Base-by-base conservation (phyloP, 2,113 vertebrate species). In the Sula dactylatra region DNA sequence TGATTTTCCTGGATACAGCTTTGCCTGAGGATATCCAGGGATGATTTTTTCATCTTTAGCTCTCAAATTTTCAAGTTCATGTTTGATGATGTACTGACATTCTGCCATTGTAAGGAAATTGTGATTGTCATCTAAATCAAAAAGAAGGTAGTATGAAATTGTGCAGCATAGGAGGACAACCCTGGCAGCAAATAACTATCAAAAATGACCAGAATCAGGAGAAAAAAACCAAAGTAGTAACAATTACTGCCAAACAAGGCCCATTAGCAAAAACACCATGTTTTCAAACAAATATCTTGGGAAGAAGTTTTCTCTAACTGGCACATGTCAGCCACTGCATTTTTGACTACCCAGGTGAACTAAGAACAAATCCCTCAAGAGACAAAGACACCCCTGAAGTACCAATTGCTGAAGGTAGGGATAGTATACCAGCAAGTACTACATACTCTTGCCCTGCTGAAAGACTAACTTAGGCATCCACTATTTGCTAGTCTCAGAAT, bases 1-100 rank as follows among this genome's bases (percentile, higher is more conserved):
- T 36, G 99, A 99, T 96, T 99, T 99, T 95, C 99, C 99, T 21
- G 99, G 99, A 89, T 99, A 99, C 10, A 99, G 97, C 82, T 99
- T 99, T 80, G 98, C 98, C 88, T 99, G 98, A 27, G 98, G 97
- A 94, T 99, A 99, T 67, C 99, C 99, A 38, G 99, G 99, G 55
- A 99, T 98, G 86, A 98, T 98, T 76, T 97, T 98, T 97, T 99
- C 99, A 67, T 98, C 98, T 98, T 97, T 98, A 86, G 99, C 99
- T 97, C 99, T 98, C 88, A 99, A 97, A 44, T 99, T 99, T 96
- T 99, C 99, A 65, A 99, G 98, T 96, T 99, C 99, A n/a, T 99
- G 99, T 94, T 99, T 99, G 95, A 99, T 98, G 93, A 99, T 99
- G 96, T 98, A 99, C 90, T 99, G 99, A 97, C 99, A 98, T 97